These are phyloP conservation scores for Sarcophilus harrisii DNA, from an alignment of 2,797 vertebrate genomes.

Conservation along the genomic window DNA sequence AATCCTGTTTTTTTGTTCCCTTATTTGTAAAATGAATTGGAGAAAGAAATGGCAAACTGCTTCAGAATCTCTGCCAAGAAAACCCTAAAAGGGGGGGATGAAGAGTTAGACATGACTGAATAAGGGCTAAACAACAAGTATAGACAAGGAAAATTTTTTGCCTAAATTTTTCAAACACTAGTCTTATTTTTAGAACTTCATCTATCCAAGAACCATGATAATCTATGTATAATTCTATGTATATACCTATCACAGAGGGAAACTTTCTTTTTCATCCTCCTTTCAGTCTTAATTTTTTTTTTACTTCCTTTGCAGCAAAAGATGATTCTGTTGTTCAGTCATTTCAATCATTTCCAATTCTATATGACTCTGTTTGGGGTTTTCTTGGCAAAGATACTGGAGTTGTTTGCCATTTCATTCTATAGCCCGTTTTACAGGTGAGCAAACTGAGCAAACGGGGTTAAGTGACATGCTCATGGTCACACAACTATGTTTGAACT, in stretches of 20 bases:
- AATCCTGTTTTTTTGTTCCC: not conserved
- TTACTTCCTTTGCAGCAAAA: not conserved
- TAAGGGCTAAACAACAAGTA: not conserved
- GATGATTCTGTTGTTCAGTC: not conserved
- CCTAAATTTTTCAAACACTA: not conserved
- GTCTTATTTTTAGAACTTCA: not conserved
- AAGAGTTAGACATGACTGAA: too few relatives aligned
- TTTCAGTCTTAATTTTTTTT: not conserved
- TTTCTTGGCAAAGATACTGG: too few relatives aligned
- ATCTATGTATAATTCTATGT: not conserved
- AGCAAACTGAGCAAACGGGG: not conserved
- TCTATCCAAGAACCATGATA: not conserved
- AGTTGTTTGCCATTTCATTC: not conserved
- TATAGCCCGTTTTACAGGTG: not conserved
- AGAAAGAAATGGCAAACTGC: too few relatives aligned
- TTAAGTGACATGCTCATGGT: not conserved
- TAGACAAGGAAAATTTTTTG: not conserved
- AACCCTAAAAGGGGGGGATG: too few relatives aligned
- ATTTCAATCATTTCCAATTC: not conserved
- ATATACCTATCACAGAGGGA: not conserved
- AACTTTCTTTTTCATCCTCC: not conserved
- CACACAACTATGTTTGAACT: not conserved
- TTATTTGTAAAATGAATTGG: slow-evolving; percentile 24
- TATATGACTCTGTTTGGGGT: too few relatives aligned
- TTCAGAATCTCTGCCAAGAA: too few relatives aligned